These are phyloP conservation scores for Urocyon cinereoargenteus DNA, from an alignment of 2,797 vertebrate species.

Conservation along the genomic window DNA sequence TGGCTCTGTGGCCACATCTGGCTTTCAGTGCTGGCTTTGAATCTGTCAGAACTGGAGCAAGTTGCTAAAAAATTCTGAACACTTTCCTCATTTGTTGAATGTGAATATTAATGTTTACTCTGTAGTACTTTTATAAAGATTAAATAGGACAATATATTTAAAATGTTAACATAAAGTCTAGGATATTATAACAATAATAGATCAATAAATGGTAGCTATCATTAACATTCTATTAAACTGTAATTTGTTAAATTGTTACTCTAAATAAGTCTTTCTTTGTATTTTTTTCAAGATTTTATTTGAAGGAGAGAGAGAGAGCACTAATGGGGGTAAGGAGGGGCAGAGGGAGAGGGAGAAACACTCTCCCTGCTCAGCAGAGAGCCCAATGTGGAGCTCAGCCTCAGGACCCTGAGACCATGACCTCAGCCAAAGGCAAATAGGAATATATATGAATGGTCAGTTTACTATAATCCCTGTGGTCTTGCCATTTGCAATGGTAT, in stretches of 20 bases:
- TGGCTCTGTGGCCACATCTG: neutral
- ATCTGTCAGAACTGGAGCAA: neutral
- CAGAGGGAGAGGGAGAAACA: neutral
- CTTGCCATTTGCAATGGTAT: neutral
- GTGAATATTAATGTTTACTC: neutral
- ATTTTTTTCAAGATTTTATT: neutral
- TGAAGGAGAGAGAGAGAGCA: neutral
- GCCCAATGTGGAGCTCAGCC: neutral
- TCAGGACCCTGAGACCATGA: neutral
- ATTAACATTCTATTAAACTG: neutral
- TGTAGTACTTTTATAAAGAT: neutral
- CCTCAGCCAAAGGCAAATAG: neutral
- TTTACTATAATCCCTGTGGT: neutral
- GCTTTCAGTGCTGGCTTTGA: neutral
- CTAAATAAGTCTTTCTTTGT: neutral
- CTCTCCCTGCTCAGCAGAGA: neutral
- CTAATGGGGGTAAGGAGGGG: neutral
- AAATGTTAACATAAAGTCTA: neutral
- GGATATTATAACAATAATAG: neutral
- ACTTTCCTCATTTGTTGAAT: neutral
- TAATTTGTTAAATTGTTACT: neutral
- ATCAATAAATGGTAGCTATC: conserved; percentile 21
- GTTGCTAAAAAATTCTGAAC: conserved; percentile 22
- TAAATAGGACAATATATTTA: neutral
- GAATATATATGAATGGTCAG: neutral